These are phyloP conservation scores for Fregata magnificens DNA, from an alignment of 2,113 vertebrate genomes.

Conservation along the genomic window DNA sequence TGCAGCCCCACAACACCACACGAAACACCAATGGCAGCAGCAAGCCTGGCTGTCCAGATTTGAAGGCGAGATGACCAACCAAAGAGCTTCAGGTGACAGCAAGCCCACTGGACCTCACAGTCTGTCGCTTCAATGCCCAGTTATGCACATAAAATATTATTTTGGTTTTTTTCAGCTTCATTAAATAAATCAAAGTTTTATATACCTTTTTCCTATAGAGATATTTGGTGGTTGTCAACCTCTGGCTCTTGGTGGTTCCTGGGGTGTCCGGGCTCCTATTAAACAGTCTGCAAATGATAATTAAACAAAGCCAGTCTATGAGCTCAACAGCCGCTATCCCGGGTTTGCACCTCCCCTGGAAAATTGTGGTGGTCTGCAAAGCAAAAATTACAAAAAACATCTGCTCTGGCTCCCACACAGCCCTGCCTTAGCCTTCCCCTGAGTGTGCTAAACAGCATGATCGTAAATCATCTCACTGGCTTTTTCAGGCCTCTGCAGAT, in stretches of 20 bases:
- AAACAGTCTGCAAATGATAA: neutral
- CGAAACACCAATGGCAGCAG: neutral
- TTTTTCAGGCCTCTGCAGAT: neutral
- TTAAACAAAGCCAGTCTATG: neutral
- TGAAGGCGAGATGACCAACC: accelerated
- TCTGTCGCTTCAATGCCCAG: neutral
- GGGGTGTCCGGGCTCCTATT: neutral
- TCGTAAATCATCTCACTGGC: neutral
- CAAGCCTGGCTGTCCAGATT: neutral
- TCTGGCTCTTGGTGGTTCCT: neutral
- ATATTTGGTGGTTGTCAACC: neutral
- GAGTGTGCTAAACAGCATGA: neutral
- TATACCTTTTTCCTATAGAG: neutral
- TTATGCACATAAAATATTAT: neutral
- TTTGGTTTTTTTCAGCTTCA: neutral
- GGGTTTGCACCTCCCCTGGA: neutral
- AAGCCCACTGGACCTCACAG: neutral
- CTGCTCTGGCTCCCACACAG: constrained; percentile 1
- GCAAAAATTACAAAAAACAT: neutral
- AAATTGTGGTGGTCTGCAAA: neutral
- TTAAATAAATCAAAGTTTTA: neutral
- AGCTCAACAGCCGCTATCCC: neutral
- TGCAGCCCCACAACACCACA: neutral
- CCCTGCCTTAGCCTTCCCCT: neutral
- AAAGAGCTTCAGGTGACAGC: neutral